Percentiles rank a stretch among this genome's conserved stretches.
phyloP scores from a whole-genome alignment of 2,888 invertebrate genomes.

The Nymphalis polychloros region DNA sequence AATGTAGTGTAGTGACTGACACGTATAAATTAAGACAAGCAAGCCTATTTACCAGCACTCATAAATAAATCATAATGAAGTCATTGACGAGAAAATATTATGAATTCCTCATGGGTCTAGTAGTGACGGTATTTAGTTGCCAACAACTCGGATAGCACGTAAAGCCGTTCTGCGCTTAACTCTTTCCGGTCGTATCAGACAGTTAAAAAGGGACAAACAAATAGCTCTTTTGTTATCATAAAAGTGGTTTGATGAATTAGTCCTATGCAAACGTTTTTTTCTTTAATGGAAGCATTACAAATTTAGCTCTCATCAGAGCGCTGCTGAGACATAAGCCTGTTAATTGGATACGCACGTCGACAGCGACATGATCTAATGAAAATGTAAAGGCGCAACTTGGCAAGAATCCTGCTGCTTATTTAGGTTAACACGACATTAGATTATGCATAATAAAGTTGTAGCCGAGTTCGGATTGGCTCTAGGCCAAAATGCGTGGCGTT shows the following conservation, averaged over 20 bases:
- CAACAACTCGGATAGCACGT: no score
- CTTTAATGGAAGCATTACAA: slow-evolving; percentile 1
- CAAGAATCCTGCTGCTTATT: slow-evolving; percentile 73
- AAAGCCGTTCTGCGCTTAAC: no score
- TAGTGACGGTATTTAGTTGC: no score
- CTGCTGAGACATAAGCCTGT: slow-evolving; percentile 18
- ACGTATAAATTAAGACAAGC: no score
- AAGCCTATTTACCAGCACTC: no score
- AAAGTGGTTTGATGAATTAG: no score
- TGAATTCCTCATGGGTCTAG: no score
- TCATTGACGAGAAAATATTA: no score
- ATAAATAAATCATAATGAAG: no score
- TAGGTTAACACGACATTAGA: slow-evolving; percentile 65
- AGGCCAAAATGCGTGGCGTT: slow-evolving; percentile 58
- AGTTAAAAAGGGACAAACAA: neutral
- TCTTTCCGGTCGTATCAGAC: no score
- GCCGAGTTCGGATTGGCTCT: slow-evolving; percentile 59
- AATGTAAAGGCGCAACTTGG: slow-evolving; percentile 76
- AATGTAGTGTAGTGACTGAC: no score
- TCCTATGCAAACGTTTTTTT: neutral
- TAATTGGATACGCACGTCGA: slow-evolving; percentile 47
- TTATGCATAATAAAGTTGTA: slow-evolving; percentile 78
- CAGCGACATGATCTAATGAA: slow-evolving; percentile 65
- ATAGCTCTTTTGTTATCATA: neutral
- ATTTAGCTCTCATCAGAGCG: slow-evolving; percentile 6